Evolutionary conservation across 1,140 invertebrate species (phyloP).

Genomic region (Pissodes strobi): DNA sequence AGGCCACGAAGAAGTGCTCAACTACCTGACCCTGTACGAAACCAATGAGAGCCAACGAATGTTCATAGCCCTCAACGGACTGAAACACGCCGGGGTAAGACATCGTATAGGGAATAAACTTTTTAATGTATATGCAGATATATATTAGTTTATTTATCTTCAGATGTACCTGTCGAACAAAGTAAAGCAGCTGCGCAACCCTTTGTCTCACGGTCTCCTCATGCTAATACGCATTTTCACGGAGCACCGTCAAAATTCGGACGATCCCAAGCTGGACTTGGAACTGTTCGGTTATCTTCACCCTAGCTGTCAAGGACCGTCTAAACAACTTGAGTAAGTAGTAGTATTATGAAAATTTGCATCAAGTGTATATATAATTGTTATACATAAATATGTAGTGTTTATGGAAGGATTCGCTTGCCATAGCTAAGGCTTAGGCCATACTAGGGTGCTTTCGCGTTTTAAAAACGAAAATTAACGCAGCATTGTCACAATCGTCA

Average conservation of each 20-base stretch:
- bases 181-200: conserved; percentile 68
- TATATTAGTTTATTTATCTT: too few species aligned
- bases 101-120: too few species aligned
- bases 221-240: conserved; percentile 59
- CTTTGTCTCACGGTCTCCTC: conserved; percentile 63
- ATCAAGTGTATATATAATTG: too few species aligned
- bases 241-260: conserved; percentile 49
- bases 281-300: conserved; percentile 65
- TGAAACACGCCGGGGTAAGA: conserved; percentile 66
- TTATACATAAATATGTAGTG: too few species aligned
- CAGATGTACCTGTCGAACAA: conserved; percentile 56
- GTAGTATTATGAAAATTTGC: too few species aligned
- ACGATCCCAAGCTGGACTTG: conserved; percentile 60
- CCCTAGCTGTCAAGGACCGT: conserved; percentile 60
- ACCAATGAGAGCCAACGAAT: conserved; percentile 76
- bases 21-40: conserved; percentile 79
- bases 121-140: too few species aligned
- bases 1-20: conserved; percentile 71
- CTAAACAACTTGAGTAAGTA: conserved; percentile 62
- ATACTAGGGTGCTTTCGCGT: too few species aligned
- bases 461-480: too few species aligned
- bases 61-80: conserved; percentile 69
- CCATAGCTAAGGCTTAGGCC: too few species aligned
- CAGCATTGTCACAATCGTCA: too few species aligned
- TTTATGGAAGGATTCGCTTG: too few species aligned